Evolutionary conservation across 2,888 invertebrate genomes (phyloP), one percentile per base, ranked within the genome.

Genomic region (Autographa gamma): DNA sequence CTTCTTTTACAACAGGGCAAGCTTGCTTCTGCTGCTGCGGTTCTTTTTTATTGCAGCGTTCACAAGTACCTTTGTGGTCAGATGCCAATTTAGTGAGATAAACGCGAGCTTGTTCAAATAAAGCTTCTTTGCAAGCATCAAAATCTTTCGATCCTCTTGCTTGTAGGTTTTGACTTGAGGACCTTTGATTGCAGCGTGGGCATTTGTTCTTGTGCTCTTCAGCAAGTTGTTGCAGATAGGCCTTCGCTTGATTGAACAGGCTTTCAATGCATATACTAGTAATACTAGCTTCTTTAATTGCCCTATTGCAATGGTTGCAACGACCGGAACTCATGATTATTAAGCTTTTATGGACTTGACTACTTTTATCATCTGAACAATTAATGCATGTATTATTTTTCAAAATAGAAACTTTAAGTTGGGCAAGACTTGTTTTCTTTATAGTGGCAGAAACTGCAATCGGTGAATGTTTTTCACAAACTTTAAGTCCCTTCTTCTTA

Each of bases 41-140:
- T 7, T 48, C 48, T 7, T 48, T 48, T 48, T 48, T 48, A 16
- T 65, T 32, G 48, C 77, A 77, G 48, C 38, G 58, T 19, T 52
- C 14, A 52, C 77, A 77, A n/a, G 0, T 43, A n/a, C 11, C n/a
- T 52, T 71, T 67, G 48, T 79, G 77, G 0, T 66, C 31, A 19
- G 13, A 25, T 25, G 25, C 3, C 25, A 77, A 11, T 48, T 71
- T 38, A 41, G 66, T 54, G 9, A 77, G 11, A 59, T 63, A 79
- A 14, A 34, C 19, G 67, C 67, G 65, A 7, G 59, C 60, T 31
- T 64, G 61, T 48, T 68, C 54, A 18, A 75, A 41, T 16, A 79
- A 38, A 48, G 65, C 66, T 31, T 75, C 48, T 56, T 58, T 58
- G 25, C 62, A 70, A 52, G 41, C 2, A 52, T 19, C 19, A 31